These are phyloP conservation scores for Apteryx owenii DNA, from an alignment of 2,113 vertebrate genomes.

Conservation along the genomic window DNA sequence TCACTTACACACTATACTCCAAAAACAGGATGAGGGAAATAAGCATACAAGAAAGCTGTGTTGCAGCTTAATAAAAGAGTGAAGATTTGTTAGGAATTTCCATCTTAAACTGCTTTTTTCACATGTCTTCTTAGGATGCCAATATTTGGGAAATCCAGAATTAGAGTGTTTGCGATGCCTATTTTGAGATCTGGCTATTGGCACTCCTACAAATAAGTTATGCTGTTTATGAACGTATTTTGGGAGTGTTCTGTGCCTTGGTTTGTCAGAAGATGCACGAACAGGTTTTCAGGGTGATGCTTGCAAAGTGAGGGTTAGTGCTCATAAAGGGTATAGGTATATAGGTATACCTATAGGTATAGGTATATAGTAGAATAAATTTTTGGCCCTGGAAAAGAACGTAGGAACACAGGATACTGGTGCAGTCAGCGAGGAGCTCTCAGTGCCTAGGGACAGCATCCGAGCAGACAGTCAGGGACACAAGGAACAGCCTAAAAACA, in stretches of 20 bases:
- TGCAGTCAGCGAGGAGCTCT: neutral
- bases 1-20: neutral
- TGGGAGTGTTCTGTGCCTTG: neutral
- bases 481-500: too few relatives aligned
- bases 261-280: neutral
- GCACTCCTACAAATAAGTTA: too few relatives aligned
- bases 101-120: neutral
- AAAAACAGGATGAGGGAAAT: neutral
- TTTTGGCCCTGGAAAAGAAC: neutral
- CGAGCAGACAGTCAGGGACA: neutral
- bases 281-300: neutral
- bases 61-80: neutral
- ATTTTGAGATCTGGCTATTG: neutral
- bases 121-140: neutral
- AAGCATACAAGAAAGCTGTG: neutral
- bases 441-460: neutral
- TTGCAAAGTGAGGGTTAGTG: neutral
- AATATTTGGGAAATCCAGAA: neutral
- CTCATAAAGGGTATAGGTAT: neutral
- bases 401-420: neutral
- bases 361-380: neutral
- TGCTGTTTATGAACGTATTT: neutral
- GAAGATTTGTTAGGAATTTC: neutral
- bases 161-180: neutral
- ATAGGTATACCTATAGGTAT: neutral